Base-by-base conservation (phyloP, 1,140 invertebrate genomes). In the Penaeus chinensis region DNA sequence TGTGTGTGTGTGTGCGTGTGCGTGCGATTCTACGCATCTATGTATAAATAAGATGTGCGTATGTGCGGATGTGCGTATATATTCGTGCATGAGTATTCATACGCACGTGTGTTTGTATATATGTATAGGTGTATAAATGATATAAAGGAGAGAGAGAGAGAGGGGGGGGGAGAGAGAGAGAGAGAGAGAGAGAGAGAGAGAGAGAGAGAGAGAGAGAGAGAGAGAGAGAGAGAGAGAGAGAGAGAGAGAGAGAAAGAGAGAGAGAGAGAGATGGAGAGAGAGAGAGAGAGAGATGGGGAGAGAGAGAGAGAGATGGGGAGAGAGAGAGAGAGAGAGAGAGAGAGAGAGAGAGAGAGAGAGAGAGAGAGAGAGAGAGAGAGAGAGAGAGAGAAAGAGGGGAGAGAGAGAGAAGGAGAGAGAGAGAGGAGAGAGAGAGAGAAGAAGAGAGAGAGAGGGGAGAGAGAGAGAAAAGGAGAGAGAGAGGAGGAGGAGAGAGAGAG, bases 211-310 rank as follows among this genome's bases (percentile, higher is more conserved):
- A 42, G 76, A 78, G 76, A 78, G 27, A 78, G 76, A 37, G 27
- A 37, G 20, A 27, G 76, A 27, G 76, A 77, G 76, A 27, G 32
- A 78, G 84, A 85, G 71, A 85, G 71, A 77, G 78, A 74, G 78
- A 74, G 78, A 74, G 78, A 74, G 78, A 60, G 78, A 74, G 62
- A 32, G 27, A 24, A 62, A 24, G 2, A 27, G n/a, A 76, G 71
- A 76, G 71, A 60, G 71, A 78, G 47, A 85, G 74, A 62, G 69
- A 62, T 0, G n/a, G 71, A 62, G 74, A 69, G 62, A 83, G 65
- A 83, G 82, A 69, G 62, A 83, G n/a, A 47, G 27, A 54, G 16
- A 27, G n/a, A 62, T 16, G 63, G n/a, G 16, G 54, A 42, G 61
- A 42, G 16, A 27, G 32, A 42, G 27, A 27, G 32, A 37, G n/a